phyloP scores from a whole-genome alignment of 1,140 invertebrate genomes.

The Drosophila nikananu region DNA sequence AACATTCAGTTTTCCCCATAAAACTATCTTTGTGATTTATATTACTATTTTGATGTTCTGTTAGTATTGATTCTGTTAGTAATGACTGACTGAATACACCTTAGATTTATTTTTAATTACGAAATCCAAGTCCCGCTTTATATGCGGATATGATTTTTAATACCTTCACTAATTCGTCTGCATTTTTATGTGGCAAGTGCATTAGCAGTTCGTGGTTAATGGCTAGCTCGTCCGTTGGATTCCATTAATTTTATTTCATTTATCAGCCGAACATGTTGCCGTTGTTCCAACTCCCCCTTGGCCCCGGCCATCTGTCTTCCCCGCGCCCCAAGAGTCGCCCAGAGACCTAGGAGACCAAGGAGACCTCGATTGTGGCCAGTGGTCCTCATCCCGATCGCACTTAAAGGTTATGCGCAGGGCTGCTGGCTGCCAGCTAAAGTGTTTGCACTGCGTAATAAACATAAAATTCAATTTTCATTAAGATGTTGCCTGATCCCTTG shows the following conservation, averaged over 20 bases:
- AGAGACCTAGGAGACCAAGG: slow-evolving; percentile 13
- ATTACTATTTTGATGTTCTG: neutral
- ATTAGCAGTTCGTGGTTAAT: slow-evolving; percentile 19
- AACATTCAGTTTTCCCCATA: neutral
- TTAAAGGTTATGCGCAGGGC: slow-evolving; percentile 66
- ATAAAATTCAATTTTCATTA: slow-evolving; percentile 83
- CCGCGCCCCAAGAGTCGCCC: neutral
- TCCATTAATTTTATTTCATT: slow-evolving; percentile 78
- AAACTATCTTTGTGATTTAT: neutral
- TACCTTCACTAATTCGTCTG: neutral
- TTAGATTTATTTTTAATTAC: neutral
- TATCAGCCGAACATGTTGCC: slow-evolving; percentile 73
- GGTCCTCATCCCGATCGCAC: slow-evolving; percentile 22
- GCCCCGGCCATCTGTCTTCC: slow-evolving; percentile 20
- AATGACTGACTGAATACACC: no score
- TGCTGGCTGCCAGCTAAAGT: slow-evolving; percentile 46
- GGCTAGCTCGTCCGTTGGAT: slow-evolving; percentile 18
- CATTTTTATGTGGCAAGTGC: slow-evolving; percentile 30
- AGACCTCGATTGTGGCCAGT: slow-evolving; percentile 35
- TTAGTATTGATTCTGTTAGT: neutral
- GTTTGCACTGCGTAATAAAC: slow-evolving; percentile 73
- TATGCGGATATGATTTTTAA: slow-evolving; percentile 6
- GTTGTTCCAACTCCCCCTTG: slow-evolving; percentile 49
- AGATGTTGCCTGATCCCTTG: slow-evolving; percentile 77
- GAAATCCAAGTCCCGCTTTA: no score